Conservation (phyloP, 2,888 invertebrate species). For the Chydorus sphaericus region DNA sequence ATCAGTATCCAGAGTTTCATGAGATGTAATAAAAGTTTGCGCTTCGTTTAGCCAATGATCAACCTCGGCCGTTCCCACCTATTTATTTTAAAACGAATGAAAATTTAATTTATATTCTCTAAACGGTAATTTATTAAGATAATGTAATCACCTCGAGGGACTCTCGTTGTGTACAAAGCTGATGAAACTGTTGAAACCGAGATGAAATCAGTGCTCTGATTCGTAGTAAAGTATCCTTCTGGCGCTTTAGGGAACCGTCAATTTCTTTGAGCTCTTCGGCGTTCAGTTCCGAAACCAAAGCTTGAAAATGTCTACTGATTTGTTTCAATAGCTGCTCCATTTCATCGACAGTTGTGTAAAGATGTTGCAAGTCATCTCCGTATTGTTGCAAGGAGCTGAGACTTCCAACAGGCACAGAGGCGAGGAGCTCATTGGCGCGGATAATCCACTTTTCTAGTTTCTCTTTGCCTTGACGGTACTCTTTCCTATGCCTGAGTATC, state of each 20-base stretch:
- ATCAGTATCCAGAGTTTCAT: constrained; percentile 40
- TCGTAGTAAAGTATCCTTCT: constrained; percentile 73
- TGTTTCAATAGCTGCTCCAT: constrained; percentile 80
- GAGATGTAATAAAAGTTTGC: constrained; percentile 49
- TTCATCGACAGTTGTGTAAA: constrained; percentile 67
- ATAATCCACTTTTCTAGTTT: constrained; percentile 64
- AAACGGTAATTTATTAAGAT: too few relatives aligned
- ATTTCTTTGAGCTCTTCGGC: constrained; percentile 81
- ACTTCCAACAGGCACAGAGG: constrained; percentile 52
- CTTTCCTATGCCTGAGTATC: constrained; percentile 61
- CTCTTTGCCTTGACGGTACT: constrained; percentile 57
- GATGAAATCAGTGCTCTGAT: constrained; percentile 69
- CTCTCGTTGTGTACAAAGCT: constrained; percentile 73
- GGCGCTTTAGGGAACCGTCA: constrained; percentile 72
- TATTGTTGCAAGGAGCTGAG: constrained; percentile 65
- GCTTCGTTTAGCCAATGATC: constrained; percentile 74
- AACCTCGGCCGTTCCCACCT: constrained; percentile 71
- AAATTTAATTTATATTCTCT: too few relatives aligned
- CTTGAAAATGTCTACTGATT: constrained; percentile 82
- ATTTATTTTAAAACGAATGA: too few relatives aligned
- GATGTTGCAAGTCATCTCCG: constrained; percentile 52
- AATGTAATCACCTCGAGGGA: too few relatives aligned
- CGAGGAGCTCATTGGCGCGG: constrained; percentile 54
- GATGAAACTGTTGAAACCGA: constrained; percentile 65
- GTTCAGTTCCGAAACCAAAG: constrained; percentile 71